Conservation (phyloP, 2,797 vertebrate species). For the Caiman crocodilus region DNA sequence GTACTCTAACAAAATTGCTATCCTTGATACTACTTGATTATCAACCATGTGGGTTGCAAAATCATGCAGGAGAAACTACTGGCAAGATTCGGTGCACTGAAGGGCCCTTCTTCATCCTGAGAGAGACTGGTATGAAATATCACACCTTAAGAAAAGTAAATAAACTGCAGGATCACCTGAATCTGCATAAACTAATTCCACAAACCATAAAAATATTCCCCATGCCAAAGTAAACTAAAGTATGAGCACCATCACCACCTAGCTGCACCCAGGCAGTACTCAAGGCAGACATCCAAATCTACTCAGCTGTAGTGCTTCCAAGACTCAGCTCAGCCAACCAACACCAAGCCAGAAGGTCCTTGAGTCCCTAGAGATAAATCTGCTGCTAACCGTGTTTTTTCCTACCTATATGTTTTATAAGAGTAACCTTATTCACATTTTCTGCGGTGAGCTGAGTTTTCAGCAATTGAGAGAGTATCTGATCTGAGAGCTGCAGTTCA, state of each 20-base stretch:
- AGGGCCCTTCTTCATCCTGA: too few species aligned
- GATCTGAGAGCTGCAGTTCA: conserved; percentile 6
- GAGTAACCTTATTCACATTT: background rate
- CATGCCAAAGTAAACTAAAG: background rate
- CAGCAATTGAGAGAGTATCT: background rate
- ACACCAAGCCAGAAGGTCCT: background rate
- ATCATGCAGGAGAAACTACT: background rate
- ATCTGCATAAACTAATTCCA: background rate
- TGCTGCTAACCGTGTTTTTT: background rate
- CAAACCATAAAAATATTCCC: background rate
- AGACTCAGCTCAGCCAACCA: background rate
- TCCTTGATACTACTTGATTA: background rate
- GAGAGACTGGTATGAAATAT: background rate
- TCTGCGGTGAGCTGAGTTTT: background rate
- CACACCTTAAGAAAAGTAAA: background rate
- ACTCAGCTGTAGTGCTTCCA: background rate
- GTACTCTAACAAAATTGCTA: background rate
- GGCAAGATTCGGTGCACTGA: too few species aligned
- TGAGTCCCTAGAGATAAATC: background rate
- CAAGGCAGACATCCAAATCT: background rate
- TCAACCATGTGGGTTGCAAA: background rate
- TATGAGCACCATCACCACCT: background rate
- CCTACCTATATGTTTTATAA: background rate
- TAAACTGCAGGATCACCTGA: background rate
- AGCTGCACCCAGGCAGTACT: background rate